Base-by-base conservation (phyloP, 1,140 invertebrate species). In the Macrostomum lignano region DNA sequence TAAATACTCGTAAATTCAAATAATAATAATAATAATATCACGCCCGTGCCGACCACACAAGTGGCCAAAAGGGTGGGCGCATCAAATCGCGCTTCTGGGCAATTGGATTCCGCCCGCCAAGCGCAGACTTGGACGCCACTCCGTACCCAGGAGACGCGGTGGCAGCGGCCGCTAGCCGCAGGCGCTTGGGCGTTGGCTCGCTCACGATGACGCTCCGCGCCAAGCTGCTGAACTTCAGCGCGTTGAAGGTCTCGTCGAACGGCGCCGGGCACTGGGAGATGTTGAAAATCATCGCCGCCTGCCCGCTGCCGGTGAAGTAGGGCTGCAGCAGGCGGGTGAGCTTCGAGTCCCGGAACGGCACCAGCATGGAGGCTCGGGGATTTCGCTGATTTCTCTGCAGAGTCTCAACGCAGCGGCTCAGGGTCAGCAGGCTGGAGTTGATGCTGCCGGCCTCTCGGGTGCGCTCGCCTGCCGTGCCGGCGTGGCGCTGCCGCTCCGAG, bases 381-480 rank as follows among this genome's bases (percentile, higher is more conserved):
- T 19, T 34, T 7, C 2, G 3, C 35, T 36, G 11, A 9, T 32
- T 15, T 62, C 14, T 52, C 37, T 61, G 40, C 15, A 77, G 63
- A 21, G 65, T 67, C 42, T 71, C 67, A 31, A 88, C 67, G 46
- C 78, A 86, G 25, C 73, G 60, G 26, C 76, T 71, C 1, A 93
- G 61, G 7, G 79, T 72, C 40, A 79, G 55, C 1, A 91, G 58
- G 13, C 76, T 86, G 1, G 69, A 70, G 48, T 93, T 91, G 38
- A 91, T 88, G 43, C 71, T 74, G 37, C 73, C 69, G 0, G 78
- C 75, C 58, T 93, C 81, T 46, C 68, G 71, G 13, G 86, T 55
- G 11, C 77, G 51, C 3, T 68, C 67, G 10, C 79, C 79, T n/a
- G 66, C 64, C 52, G 74, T 78, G 17, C 70, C 58, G 1, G 81